These are phyloP conservation scores for Enteromius paludinosus DNA, from an alignment of 2,797 vertebrate species.

Conservation along the genomic window DNA sequence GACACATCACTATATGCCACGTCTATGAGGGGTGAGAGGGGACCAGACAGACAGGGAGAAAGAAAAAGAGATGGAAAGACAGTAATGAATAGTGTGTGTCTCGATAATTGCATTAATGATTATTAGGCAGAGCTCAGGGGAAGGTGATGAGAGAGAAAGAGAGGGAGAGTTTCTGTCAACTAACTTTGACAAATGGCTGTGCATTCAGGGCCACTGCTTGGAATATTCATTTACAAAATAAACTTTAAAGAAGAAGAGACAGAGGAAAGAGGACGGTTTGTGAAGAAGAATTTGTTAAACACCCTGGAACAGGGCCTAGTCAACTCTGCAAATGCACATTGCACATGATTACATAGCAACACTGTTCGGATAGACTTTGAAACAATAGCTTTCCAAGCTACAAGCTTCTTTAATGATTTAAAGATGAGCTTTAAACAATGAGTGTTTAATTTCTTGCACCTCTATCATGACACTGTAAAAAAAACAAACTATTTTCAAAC, in stretches of 20 bases:
- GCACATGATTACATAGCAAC: background rate
- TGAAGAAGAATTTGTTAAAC: constrained; percentile 57
- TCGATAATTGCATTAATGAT: constrained; percentile 77
- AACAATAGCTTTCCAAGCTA: background rate
- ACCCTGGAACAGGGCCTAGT: constrained; percentile 30
- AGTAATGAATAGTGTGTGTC: constrained; percentile 74
- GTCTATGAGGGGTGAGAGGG: constrained; percentile 19
- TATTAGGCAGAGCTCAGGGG: constrained; percentile 72
- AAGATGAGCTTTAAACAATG: background rate
- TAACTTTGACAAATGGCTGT: constrained; percentile 75
- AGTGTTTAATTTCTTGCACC: background rate
- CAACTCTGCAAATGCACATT: background rate
- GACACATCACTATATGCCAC: constrained; percentile 19
- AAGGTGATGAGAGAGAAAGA: constrained; percentile 62
- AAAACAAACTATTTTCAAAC: background rate
- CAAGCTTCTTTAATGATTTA: background rate
- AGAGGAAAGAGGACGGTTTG: constrained; percentile 59
- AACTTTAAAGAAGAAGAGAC: constrained; percentile 66
- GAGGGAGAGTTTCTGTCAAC: constrained; percentile 66
- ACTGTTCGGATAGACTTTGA: background rate
- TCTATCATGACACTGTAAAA: background rate
- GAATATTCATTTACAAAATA: constrained; percentile 77
- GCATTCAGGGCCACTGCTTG: constrained; percentile 69
- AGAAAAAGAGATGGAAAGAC: constrained; percentile 43
- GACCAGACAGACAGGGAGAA: constrained; percentile 29